phyloP scores from a whole-genome alignment of 2,113 vertebrate species.

The Carassius auratus region DNA sequence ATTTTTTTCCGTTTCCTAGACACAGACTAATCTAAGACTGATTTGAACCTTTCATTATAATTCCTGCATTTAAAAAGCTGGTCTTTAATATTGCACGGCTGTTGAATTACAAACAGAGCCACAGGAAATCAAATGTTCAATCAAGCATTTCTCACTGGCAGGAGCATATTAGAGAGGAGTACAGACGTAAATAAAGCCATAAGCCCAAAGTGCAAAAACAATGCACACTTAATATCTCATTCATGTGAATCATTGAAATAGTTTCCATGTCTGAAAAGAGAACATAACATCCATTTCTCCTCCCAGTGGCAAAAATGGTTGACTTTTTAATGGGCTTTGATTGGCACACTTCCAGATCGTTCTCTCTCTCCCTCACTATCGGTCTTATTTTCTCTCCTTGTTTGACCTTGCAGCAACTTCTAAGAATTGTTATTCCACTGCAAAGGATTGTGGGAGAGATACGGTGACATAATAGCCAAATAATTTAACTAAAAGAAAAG shows the following conservation, averaged over 20 bases:
- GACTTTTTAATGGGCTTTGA: constrained; percentile 46
- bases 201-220: not conserved
- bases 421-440: constrained; percentile 10
- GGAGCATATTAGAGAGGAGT: not conserved
- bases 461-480: constrained; percentile 10
- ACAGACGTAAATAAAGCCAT: no score
- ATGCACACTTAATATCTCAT: constrained; percentile 12
- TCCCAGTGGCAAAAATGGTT: constrained; percentile 40
- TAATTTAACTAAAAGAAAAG: not conserved
- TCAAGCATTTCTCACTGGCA: constrained; percentile 9
- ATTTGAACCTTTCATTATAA: constrained; percentile 20
- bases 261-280: constrained; percentile 28
- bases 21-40: constrained; percentile 19
- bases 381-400: constrained; percentile 37
- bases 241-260: constrained; percentile 14
- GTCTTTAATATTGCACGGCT: not conserved
- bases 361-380: constrained; percentile 31
- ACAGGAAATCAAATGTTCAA: constrained; percentile 21
- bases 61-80: constrained; percentile 9
- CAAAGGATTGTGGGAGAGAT: constrained; percentile 26
- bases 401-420: constrained; percentile 46
- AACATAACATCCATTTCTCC: constrained; percentile 26
- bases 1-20: not conserved
- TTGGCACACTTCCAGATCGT: constrained; percentile 26
- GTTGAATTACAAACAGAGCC: constrained; percentile 6